Base-by-base conservation (phyloP, 2,888 invertebrate genomes). In the Rhagonycha lutea region DNA sequence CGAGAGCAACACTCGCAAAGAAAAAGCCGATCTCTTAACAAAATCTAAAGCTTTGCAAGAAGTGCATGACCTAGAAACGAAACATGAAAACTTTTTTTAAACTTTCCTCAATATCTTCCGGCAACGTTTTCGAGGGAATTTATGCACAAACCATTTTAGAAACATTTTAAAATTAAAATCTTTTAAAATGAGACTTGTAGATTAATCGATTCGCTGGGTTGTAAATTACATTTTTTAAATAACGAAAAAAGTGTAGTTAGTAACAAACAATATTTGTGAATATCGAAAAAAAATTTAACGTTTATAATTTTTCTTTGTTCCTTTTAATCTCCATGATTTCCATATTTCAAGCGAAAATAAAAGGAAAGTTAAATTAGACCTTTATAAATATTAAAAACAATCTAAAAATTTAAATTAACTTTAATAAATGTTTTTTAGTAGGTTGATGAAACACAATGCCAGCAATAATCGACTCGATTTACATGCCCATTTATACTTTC, bases 61-160 rank as follows among this genome's bases (percentile, higher is more conserved):
- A 73, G 61, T 61, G 26, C 68, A 73, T 73, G 72, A 73, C 68
- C 72, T 28, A 68, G 68, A 73, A 73, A 68, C 61, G 61, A 28
- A 68, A 68, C 61, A 68, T 14, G 61, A 26, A 67, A 73, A 73
- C 72, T 69, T 29, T 29, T 69, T n/a, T n/a, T 61, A 62, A 65
- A 24, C 47, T 29, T 12, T n/a, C 23, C 28, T 60, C 47, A 70
- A 60, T 60, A 68, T 62, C 70, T 74, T 76, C 76, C 75, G 73
- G 75, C 47, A 47, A 47, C 47, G 47, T 47, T 47, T 47, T 47
- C 47, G 47, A 47, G 47, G 47, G n/a, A 47, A 47, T 47, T 47
- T 47, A 47, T 47, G 47, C n/a, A n/a, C 47, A 47, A 47, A n/a
- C n/a, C 47, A 47, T 47, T 18, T 32, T n/a, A 47, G n/a, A n/a